Evolutionary conservation across 2,888 invertebrate genomes (phyloP).

Genomic region (Trisateles emortualis): DNA sequence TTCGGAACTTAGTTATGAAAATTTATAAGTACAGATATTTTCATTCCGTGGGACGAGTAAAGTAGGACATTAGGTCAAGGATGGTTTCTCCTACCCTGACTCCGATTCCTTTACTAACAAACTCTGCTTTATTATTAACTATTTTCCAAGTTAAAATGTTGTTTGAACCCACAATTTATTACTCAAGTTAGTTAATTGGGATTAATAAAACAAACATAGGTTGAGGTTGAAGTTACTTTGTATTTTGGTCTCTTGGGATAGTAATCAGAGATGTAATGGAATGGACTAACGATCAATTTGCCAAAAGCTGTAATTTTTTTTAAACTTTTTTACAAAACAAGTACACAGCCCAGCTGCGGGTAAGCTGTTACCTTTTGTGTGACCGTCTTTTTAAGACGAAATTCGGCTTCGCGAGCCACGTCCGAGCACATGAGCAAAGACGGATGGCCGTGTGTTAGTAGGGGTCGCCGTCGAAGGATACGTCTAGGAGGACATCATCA

Average conservation of each 20-base stretch:
- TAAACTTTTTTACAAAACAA: no score
- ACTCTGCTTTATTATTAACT: slow-evolving; percentile 49
- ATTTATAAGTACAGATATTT: slow-evolving; percentile 40
- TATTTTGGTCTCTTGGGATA: slow-evolving; percentile 17
- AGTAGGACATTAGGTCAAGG: slow-evolving; percentile 74
- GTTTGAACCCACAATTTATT: slow-evolving; percentile 47
- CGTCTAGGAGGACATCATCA: no score
- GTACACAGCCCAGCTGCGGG: no score
- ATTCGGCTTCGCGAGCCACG: no score
- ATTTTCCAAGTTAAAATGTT: slow-evolving; percentile 47
- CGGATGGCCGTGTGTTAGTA: no score
- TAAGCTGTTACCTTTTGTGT: no score
- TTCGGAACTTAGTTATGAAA: slow-evolving; percentile 37
- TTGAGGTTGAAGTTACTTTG: slow-evolving; percentile 28
- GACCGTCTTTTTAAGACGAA: no score
- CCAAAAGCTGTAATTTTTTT: no score
- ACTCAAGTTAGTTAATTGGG: slow-evolving; percentile 44
- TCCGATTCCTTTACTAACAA: slow-evolving; percentile 46
- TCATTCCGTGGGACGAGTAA: slow-evolving; percentile 43
- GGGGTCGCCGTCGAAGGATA: no score
- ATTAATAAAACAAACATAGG: slow-evolving; percentile 44
- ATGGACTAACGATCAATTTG: background rate
- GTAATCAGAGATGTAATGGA: background rate
- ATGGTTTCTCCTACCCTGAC: slow-evolving; percentile 47
- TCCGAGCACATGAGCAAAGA: no score